phyloP scores from a whole-genome alignment of 2,888 invertebrate genomes.

The Thymelicus sylvestris region DNA sequence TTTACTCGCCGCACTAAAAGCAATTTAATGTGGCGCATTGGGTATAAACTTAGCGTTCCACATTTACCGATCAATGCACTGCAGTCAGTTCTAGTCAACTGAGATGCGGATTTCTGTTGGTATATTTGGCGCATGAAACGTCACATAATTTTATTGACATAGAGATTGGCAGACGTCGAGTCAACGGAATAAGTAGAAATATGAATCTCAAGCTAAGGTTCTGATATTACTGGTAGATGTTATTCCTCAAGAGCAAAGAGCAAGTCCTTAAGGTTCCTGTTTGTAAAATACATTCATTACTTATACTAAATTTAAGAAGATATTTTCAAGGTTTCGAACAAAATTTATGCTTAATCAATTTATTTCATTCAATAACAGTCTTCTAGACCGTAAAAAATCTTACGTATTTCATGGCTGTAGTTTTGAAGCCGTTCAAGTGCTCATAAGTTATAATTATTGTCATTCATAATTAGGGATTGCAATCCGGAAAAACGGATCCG shows the following conservation, averaged over 20 bases:
- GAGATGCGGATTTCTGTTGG: constrained; percentile 27
- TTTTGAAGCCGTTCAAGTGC: background rate
- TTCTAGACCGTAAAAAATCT: background rate
- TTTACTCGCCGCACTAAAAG: constrained; percentile 4
- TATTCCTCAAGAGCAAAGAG: background rate
- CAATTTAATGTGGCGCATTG: constrained; percentile 27
- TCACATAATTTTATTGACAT: constrained; percentile 9
- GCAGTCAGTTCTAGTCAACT: constrained; percentile 33
- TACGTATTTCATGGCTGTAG: background rate
- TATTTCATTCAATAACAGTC: no score
- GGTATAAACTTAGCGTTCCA: constrained; percentile 30
- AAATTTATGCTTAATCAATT: no score
- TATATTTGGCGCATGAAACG: constrained; percentile 29
- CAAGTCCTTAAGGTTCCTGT: background rate
- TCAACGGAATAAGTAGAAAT: constrained; percentile 2
- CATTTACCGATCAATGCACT: constrained; percentile 36
- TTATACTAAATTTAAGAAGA: background rate
- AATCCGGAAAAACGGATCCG: no score
- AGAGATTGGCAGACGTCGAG: background rate
- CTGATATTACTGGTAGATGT: background rate
- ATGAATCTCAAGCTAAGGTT: background rate
- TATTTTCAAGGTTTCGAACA: no score
- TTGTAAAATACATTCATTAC: background rate
- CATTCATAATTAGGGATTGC: no score
- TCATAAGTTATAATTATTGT: background rate